Percentiles rank a stretch among this genome's conserved stretches.
phyloP scores from a whole-genome alignment of 2,113 vertebrate species.

The Fukomys damarensis region DNA sequence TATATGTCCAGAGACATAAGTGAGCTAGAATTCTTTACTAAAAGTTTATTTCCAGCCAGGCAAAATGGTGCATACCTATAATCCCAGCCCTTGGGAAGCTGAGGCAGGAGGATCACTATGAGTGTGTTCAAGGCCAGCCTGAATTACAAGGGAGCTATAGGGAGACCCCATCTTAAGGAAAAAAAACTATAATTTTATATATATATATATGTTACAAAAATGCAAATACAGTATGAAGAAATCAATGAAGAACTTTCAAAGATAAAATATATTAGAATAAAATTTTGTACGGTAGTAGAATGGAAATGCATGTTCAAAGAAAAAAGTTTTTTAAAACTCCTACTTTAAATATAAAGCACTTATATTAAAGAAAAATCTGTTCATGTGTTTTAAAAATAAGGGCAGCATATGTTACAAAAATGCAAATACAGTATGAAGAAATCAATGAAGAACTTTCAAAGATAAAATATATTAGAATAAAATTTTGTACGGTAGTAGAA shows the following conservation, averaged over 20 bases:
- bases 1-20: neutral
- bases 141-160: neutral
- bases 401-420: slow-evolving; percentile 16
- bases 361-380: neutral
- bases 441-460: neutral
- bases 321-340: neutral
- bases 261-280: neutral
- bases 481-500: neutral
- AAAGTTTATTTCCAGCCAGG: neutral
- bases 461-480: neutral
- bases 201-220: slow-evolving; percentile 48
- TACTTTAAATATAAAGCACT: slow-evolving; percentile 19
- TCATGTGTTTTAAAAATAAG: slow-evolving; percentile 17
- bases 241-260: neutral
- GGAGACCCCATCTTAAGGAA: neutral
- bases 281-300: neutral
- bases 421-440: neutral
- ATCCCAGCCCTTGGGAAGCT: neutral
- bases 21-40: neutral
- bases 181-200: too few species aligned
- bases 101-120: neutral
- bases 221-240: neutral
- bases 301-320: slow-evolving; percentile 8
- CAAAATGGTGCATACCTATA: neutral
- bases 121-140: neutral